phyloP scores from a whole-genome alignment of 2,113 vertebrate genomes.

The Chlamydotis undulata region DNA sequence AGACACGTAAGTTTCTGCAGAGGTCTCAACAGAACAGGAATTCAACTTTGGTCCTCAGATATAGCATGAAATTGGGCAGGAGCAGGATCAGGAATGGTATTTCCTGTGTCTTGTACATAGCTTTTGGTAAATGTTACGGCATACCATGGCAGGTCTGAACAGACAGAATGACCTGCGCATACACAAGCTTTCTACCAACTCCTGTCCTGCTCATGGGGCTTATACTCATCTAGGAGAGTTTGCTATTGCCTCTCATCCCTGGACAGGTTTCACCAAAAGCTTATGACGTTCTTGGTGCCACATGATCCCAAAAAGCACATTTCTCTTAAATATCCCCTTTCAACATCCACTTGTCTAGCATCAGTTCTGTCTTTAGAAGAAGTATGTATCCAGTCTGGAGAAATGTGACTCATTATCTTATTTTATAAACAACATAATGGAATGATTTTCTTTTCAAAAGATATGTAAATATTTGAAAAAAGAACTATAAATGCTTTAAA shows the following conservation, averaged over 20 bases:
- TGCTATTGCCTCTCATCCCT: background rate
- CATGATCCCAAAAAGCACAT: background rate
- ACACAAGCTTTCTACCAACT: background rate
- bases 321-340: background rate
- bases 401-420: background rate
- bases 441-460: background rate
- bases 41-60: background rate
- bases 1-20: background rate
- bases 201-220: background rate
- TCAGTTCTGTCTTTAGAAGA: background rate
- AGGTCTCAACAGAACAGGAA: background rate
- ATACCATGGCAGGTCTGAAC: background rate
- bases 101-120: background rate
- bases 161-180: background rate
- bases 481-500: background rate
- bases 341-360: background rate
- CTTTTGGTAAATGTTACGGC: background rate
- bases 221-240: background rate
- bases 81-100: background rate
- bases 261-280: background rate
- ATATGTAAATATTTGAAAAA: background rate
- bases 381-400: background rate
- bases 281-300: background rate
- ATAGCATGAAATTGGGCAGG: background rate
- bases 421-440: background rate